phyloP scores from a whole-genome alignment of 1,140 invertebrate genomes.

The Danaus plexippus region DNA sequence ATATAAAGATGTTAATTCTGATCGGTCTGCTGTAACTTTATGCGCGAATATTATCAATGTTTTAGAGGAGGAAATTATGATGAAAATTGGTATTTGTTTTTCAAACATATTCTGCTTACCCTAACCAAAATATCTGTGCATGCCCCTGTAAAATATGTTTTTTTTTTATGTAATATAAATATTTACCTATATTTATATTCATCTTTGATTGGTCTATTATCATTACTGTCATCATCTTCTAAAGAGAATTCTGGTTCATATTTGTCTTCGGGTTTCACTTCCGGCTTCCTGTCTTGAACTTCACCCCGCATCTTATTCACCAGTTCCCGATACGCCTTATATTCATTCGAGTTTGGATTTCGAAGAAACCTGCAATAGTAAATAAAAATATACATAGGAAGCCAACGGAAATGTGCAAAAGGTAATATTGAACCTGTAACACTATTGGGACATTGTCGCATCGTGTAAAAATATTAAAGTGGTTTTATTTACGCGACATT shows the following conservation, averaged over 20 bases:
- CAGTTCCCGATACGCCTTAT: conserved; percentile 61
- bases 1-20: too few species aligned
- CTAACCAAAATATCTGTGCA: too few species aligned
- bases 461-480: not conserved
- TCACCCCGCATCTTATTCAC: conserved; percentile 46
- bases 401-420: conserved; percentile 25
- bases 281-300: conserved; percentile 35
- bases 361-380: conserved; percentile 64
- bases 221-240: conserved; percentile 63
- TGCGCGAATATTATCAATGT: too few species aligned
- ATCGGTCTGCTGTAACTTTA: too few species aligned
- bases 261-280: conserved; percentile 65
- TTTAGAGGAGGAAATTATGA: too few species aligned
- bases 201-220: conserved; percentile 38
- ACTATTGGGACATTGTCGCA: conserved; percentile 21
- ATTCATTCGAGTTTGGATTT: conserved; percentile 60
- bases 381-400: conserved; percentile 17
- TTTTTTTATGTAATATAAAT: too few species aligned
- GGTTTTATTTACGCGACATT: conserved; percentile 14
- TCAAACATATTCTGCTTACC: too few species aligned
- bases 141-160: too few species aligned
- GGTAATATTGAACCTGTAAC: conserved; percentile 38
- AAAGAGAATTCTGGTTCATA: conserved; percentile 69
- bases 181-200: conserved; percentile 38
- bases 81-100: too few species aligned